Base-by-base conservation (phyloP, 64 coral and sea anemone genomes). In the Montipora efflorescens region DNA sequence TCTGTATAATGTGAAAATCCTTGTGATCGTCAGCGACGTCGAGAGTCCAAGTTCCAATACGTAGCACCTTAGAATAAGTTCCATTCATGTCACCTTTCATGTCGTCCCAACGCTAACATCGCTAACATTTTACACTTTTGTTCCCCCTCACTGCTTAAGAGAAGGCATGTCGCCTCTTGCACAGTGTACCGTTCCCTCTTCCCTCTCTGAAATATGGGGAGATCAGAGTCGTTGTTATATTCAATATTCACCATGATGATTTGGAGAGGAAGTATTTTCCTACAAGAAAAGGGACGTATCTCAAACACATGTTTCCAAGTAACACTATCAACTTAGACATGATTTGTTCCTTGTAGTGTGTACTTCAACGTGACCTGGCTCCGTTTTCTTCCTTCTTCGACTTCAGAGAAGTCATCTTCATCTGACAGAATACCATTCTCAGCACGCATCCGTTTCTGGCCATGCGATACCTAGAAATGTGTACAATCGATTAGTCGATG, bases 21-120 rank as follows among this genome's bases (percentile, higher is more conserved):
- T 5, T 55, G 5, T 75, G 52, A 55, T 55, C 75, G 5, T 46
- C 84, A 8, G 67, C 59, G 5, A 79, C 13, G 9, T 80, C 50
- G 59, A 64, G 59, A 64, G 59, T 64, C 59, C 59, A 64, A 15
- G 59, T 64, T 64, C 43, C 76, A 80, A 93, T 74, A 19, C 75
- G 84, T 8, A 93, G 36, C 16, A 19, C 19, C 15, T 50, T 76
- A 18, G 75, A 11, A 52, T 80, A 93, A 25, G 57, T 45, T 1
- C 84, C 91, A 11, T 93, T 93, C 83, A 93, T 93, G 25, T 93
- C 91, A n/a, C 74, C 53, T 45, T 93, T 93, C 44, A 93, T 49
- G n/a, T 93, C 91, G 7, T 80, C 5, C 91, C 91, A 88, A 61
- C 55, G 11, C 47, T 83, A 3, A 88, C 74, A 51, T 93, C 83